phyloP scores from a whole-genome alignment of 1,140 invertebrate species.

The Anoplolepis gracilipes region DNA sequence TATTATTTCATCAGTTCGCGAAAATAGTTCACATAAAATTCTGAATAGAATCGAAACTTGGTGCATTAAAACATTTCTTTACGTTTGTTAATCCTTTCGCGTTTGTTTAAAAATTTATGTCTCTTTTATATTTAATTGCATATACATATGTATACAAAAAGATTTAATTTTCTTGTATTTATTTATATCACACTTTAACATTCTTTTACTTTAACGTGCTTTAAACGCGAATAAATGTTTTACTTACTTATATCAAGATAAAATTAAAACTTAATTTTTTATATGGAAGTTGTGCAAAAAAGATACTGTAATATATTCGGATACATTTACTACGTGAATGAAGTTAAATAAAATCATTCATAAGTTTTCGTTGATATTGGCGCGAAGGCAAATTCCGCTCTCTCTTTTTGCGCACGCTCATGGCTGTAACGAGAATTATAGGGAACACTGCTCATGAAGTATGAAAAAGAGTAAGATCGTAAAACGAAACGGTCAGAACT shows the following conservation, averaged over 20 bases:
- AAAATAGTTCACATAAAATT: neutral
- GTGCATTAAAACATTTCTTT: neutral
- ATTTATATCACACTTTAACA: neutral
- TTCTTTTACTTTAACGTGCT: neutral
- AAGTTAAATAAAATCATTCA: neutral
- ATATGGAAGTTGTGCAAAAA: neutral
- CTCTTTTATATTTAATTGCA: neutral
- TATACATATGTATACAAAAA: neutral
- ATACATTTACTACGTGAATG: neutral
- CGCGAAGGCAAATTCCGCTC: neutral
- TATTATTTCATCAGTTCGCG: constrained; percentile 42
- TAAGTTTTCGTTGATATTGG: constrained; percentile 40
- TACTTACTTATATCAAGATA: constrained; percentile 8
- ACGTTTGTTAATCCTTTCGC: neutral
- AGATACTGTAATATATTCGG: neutral
- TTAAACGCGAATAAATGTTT: neutral
- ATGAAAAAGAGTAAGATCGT: constrained; percentile 43
- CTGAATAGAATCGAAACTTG: neutral
- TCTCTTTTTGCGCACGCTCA: neutral
- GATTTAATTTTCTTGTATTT: neutral
- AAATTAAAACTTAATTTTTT: neutral
- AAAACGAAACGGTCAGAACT: constrained; percentile 31
- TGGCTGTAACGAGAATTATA: constrained; percentile 36
- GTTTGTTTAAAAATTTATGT: neutral
- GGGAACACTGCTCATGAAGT: constrained; percentile 36